Evolutionary conservation across 2,888 invertebrate species (phyloP).

Genomic region (Platycheirus rosarum): DNA sequence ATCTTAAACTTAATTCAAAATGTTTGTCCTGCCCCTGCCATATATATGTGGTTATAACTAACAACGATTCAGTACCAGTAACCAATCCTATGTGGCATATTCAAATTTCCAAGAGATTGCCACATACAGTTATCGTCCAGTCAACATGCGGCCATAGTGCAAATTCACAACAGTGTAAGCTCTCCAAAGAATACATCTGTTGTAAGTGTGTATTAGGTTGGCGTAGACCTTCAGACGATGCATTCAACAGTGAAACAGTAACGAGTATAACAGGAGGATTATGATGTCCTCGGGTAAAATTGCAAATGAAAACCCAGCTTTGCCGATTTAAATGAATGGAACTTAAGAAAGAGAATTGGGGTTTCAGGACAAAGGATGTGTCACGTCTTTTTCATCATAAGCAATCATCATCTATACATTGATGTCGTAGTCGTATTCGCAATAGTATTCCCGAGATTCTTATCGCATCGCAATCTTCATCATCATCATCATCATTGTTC

Average conservation of each 20-base stretch:
- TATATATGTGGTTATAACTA: neutral
- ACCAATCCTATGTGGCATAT: constrained; percentile 23
- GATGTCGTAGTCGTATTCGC: neutral
- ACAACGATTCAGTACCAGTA: neutral
- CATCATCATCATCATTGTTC: constrained; percentile 54
- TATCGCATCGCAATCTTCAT: constrained; percentile 50
- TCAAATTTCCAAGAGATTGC: constrained; percentile 24
- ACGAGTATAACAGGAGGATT: neutral
- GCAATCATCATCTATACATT: constrained; percentile 42
- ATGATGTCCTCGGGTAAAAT: constrained; percentile 16
- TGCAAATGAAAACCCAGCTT: constrained; percentile 21
- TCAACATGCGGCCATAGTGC: constrained; percentile 17
- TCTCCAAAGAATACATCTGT: constrained; percentile 40
- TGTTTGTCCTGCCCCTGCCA: neutral
- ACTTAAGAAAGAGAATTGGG: constrained; percentile 33
- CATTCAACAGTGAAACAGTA: neutral
- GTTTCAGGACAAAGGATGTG: constrained; percentile 61
- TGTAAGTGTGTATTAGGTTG: neutral
- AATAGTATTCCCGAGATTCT: constrained; percentile 44
- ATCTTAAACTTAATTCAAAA: constrained; percentile 47
- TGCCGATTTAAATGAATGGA: constrained; percentile 54
- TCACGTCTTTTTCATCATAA: constrained; percentile 63
- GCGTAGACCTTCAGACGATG: too few species aligned
- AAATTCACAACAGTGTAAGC: constrained; percentile 14
- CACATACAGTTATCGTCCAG: neutral